Conservation (phyloP, 2,113 vertebrate species). For the Eidolon helvum region DNA sequence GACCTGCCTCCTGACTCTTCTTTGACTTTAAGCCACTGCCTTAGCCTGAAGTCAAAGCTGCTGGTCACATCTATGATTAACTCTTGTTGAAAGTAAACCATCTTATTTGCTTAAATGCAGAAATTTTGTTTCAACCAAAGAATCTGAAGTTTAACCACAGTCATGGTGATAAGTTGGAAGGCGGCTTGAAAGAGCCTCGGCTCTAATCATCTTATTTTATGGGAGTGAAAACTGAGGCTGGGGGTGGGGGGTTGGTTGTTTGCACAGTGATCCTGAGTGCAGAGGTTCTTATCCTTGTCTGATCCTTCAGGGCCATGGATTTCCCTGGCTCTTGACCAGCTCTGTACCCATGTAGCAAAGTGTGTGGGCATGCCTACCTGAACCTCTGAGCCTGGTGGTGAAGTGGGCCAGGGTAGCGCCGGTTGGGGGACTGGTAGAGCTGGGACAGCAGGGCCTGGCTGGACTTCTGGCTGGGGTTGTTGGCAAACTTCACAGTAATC, state of each 20-base stretch:
- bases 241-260: background rate
- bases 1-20: background rate
- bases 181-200: background rate
- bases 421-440: conserved; percentile 99
- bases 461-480: conserved; percentile 99
- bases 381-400: conserved; percentile 99
- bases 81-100: conserved; percentile 29
- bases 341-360: background rate
- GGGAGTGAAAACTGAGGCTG: background rate
- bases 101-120: conserved; percentile 12
- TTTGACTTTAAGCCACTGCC: background rate
- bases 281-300: background rate
- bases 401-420: conserved; percentile 98
- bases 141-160: conserved; percentile 15
- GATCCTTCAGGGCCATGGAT: background rate
- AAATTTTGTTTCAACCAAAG: conserved; percentile 37
- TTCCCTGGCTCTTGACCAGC: background rate
- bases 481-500: conserved; percentile 99
- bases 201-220: background rate
- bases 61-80: background rate
- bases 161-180: background rate
- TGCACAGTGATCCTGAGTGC: background rate
- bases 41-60: background rate
- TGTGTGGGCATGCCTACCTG: conserved; percentile 88
- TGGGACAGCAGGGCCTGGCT: conserved; percentile 99